Evolutionary conservation across 2,113 vertebrate genomes (phyloP).

Genomic region (Anhinga rufa): DNA sequence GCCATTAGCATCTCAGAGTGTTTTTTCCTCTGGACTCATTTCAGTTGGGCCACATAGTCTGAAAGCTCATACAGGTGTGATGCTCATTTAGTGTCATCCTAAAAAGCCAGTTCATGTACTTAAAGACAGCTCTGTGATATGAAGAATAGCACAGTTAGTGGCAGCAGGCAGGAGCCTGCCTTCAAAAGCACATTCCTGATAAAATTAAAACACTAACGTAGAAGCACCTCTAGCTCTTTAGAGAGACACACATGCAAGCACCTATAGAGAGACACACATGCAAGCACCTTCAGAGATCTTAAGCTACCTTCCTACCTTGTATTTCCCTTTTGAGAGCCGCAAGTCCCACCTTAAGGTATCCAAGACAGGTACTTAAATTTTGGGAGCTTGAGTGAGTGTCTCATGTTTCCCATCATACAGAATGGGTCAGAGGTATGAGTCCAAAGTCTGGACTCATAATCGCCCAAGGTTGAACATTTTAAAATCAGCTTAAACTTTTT

Average conservation of each 20-base stretch:
- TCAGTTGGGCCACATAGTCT: background rate
- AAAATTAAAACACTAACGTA: background rate
- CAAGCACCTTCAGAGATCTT: background rate
- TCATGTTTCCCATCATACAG: background rate
- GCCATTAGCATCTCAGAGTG: background rate
- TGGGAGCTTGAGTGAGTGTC: background rate
- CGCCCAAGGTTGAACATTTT: background rate
- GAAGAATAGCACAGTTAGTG: background rate
- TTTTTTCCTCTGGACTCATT: background rate
- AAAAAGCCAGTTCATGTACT: background rate
- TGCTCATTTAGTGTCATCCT: background rate
- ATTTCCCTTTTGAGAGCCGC: background rate
- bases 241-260: fast-evolving
- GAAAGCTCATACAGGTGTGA: background rate
- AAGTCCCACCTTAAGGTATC: background rate
- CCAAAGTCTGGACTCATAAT: background rate
- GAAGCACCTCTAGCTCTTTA: background rate
- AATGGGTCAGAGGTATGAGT: background rate
- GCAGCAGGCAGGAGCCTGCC: background rate
- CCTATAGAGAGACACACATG: background rate
- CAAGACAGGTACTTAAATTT: background rate
- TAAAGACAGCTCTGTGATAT: background rate
- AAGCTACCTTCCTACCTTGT: background rate
- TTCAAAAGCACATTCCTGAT: background rate
- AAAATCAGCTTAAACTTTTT: background rate